These are phyloP conservation scores for Andrena dorsata DNA, from an alignment of 2,888 invertebrate genomes.

Conservation along the genomic window DNA sequence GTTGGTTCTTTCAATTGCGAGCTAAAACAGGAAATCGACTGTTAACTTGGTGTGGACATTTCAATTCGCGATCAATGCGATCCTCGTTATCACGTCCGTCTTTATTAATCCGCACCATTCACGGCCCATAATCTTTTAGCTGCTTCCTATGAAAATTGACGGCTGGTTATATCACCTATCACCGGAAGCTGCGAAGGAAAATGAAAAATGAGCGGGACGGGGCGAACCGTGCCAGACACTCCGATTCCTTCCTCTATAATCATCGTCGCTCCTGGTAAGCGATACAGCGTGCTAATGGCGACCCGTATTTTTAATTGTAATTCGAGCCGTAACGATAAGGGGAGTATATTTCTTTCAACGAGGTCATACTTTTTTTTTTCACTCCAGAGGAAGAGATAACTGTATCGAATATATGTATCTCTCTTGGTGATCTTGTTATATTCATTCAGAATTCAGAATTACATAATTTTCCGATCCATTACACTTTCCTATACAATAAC, in stretches of 20 bases:
- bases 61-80: constrained; percentile 18
- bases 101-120: constrained; percentile 23
- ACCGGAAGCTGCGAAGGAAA: background rate
- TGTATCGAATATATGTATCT: background rate
- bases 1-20: background rate
- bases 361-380: background rate
- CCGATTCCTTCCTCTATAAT: constrained; percentile 3
- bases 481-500: no score
- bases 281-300: background rate
- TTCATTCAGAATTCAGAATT: background rate
- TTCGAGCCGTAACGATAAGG: background rate
- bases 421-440: background rate
- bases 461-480: background rate
- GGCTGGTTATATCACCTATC: constrained; percentile 23
- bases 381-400: background rate
- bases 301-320: constrained; percentile 8
- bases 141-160: background rate
- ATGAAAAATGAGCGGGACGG: background rate
- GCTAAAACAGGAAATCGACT: constrained; percentile 3
- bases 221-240: background rate
- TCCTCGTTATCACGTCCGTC: constrained; percentile 24
- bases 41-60: constrained; percentile 24
- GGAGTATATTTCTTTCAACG: background rate
- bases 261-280: background rate
- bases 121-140: background rate